These are phyloP conservation scores for Calliphora vomitoria DNA, from an alignment of 2,888 invertebrate genomes.

Conservation along the genomic window DNA sequence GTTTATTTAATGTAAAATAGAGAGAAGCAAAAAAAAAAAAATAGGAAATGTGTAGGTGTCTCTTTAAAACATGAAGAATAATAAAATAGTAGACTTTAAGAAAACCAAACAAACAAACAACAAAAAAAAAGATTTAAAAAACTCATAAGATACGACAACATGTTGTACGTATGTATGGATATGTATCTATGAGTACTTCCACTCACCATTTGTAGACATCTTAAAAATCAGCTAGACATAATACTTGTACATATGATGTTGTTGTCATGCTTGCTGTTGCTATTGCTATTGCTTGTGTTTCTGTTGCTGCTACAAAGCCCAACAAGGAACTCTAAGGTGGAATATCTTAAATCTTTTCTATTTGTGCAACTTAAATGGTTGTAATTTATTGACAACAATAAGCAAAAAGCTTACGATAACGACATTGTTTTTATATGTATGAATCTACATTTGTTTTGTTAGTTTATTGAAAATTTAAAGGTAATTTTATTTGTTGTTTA, in stretches of 20 bases:
- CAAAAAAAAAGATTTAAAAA: not conserved
- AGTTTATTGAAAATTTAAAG: conserved; percentile 19
- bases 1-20: conserved; percentile 57
- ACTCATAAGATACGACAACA: conserved; percentile 41
- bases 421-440: conserved; percentile 18
- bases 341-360: conserved; percentile 66
- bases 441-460: not conserved
- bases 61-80: conserved; percentile 42
- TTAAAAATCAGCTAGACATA: conserved; percentile 64
- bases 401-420: conserved; percentile 17
- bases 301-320: conserved; percentile 22
- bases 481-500: conserved; percentile 8
- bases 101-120: too few species aligned
- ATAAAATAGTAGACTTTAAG: not conserved
- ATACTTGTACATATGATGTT: conserved; percentile 32
- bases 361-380: conserved; percentile 60
- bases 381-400: conserved; percentile 65
- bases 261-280: conserved; percentile 38
- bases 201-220: conserved; percentile 58
- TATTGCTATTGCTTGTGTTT: conserved; percentile 29
- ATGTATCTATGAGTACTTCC: conserved; percentile 37
- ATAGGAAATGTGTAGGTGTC: conserved; percentile 70
- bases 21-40: conserved; percentile 11
- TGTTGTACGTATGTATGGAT: conserved; percentile 9
- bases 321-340: conserved; percentile 41